A percentile compares a stretch with the other conserved stretches of the same genome.
Evolutionary conservation across 2,113 vertebrate genomes (phyloP).

Genomic region (Dicentrarchus labrax): DNA sequence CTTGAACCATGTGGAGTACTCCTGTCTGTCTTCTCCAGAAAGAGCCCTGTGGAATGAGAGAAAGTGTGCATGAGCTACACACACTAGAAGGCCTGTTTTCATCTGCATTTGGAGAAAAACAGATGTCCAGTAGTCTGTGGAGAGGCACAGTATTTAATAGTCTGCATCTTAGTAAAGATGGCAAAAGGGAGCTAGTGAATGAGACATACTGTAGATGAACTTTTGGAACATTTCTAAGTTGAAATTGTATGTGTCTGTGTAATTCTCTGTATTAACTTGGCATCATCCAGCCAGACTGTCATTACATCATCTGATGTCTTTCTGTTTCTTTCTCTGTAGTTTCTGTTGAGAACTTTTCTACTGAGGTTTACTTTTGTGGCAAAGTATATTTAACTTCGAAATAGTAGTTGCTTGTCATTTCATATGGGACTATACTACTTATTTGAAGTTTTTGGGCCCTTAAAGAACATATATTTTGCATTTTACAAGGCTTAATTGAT

Average conservation of each 20-base stretch:
- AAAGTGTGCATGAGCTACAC: conserved; percentile 33
- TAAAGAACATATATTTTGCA: not conserved
- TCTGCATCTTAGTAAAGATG: conserved; percentile 20
- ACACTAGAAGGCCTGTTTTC: conserved; percentile 54
- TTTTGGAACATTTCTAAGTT: conserved; percentile 31
- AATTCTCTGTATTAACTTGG: conserved; percentile 15
- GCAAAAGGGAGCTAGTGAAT: conserved; percentile 20
- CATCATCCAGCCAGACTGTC: conserved; percentile 24
- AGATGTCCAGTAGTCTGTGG: conserved; percentile 40
- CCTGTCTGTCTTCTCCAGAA: conserved; percentile 68
- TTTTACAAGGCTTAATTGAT: not conserved
- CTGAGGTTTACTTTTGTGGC: conserved; percentile 28
- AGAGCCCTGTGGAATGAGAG: conserved; percentile 46
- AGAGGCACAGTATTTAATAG: conserved; percentile 24
- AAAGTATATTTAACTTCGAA: conserved; percentile 6
- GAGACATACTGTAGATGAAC: conserved; percentile 30
- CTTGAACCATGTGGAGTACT: conserved; percentile 64
- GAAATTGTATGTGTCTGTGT: conserved; percentile 8
- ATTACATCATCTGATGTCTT: conserved; percentile 31
- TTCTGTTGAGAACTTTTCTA: conserved; percentile 11
- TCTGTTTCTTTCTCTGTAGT: not conserved
- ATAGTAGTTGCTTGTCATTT: conserved; percentile 6
- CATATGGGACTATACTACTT: not conserved
- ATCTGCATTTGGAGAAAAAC: conserved; percentile 50
- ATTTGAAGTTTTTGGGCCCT: not conserved